Evolutionary conservation across 2,797 vertebrate species (phyloP).

Genomic region (Heterohyrax brucei): DNA sequence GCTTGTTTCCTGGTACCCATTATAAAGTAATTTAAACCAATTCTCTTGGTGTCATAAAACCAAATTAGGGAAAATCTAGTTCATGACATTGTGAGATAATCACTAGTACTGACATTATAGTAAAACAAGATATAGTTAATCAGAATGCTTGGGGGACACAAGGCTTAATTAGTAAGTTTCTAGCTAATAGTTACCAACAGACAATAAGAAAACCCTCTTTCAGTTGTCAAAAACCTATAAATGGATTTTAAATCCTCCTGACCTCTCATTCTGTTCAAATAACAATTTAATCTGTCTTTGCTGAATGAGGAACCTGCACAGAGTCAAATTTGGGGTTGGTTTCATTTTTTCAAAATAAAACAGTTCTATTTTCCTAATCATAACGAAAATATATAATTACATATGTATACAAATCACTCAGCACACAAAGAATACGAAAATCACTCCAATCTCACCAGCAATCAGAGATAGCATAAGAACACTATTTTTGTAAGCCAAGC

Average conservation of each 20-base stretch:
- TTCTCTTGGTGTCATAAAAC: constrained; percentile 22
- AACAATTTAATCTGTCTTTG: constrained; percentile 43
- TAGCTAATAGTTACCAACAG: constrained; percentile 18
- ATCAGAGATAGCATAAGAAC: constrained; percentile 33
- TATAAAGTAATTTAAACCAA: constrained; percentile 29
- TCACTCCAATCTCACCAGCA: constrained; percentile 20
- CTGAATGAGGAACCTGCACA: constrained; percentile 21
- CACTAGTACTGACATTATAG: background rate
- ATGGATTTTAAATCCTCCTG: constrained; percentile 57
- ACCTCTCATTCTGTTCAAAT: constrained; percentile 9
- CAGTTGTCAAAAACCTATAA: constrained; percentile 37
- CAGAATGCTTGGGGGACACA: constrained; percentile 18
- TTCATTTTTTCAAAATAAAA: constrained; percentile 73
- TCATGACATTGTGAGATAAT: background rate
- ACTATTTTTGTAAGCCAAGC: background rate
- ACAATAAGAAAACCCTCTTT: background rate
- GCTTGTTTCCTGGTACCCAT: background rate
- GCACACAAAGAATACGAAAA: constrained; percentile 32
- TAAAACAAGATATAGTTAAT: constrained; percentile 56
- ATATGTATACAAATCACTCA: background rate
- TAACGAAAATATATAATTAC: background rate
- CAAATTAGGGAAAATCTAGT: constrained; percentile 18
- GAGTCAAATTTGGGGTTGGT: constrained; percentile 51
- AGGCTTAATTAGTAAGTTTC: constrained; percentile 21
- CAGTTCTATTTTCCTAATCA: constrained; percentile 44